Conservation (phyloP, 2,888 invertebrate species). For the Spisula subtruncata region DNA sequence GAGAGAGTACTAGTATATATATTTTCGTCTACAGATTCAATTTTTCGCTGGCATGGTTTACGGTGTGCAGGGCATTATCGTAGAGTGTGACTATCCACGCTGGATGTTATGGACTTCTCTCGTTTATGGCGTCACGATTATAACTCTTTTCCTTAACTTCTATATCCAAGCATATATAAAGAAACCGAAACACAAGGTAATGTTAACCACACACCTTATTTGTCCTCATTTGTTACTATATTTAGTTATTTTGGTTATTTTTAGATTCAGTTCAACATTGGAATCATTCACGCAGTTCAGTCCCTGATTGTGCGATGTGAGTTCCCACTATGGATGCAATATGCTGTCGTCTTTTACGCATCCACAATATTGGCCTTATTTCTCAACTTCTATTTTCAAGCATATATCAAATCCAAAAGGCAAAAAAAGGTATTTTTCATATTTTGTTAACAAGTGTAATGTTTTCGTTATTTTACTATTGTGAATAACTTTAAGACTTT, state of each 20-base stretch:
- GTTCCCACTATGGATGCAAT: constrained; percentile 91
- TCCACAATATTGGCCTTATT: constrained; percentile 86
- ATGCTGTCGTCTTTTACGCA: constrained; percentile 87
- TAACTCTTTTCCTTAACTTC: constrained; percentile 97
- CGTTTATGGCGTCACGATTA: constrained; percentile 97
- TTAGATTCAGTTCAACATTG: constrained; percentile 95
- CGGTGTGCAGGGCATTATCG: constrained; percentile 80
- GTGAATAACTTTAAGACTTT: neutral
- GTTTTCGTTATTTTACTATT: no score
- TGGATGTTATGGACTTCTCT: constrained; percentile 85
- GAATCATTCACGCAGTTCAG: constrained; percentile 93
- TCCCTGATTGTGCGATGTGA: constrained; percentile 96
- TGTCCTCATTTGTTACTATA: constrained; percentile 21
- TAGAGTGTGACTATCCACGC: constrained; percentile 83
- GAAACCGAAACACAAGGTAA: constrained; percentile 70
- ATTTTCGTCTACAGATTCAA: constrained; percentile 83
- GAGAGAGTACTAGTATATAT: constrained; percentile 4
- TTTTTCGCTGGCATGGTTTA: constrained; percentile 87
- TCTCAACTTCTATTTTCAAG: constrained; percentile 88
- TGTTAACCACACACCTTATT: neutral
- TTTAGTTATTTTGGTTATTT: constrained; percentile 79
- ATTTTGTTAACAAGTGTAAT: neutral
- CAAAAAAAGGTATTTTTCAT: constrained; percentile 58
- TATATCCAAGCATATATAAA: constrained; percentile 94
- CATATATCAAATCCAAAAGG: constrained; percentile 84